phyloP scores from a whole-genome alignment of 2,113 vertebrate species.

The Syrmaticus mikado region DNA sequence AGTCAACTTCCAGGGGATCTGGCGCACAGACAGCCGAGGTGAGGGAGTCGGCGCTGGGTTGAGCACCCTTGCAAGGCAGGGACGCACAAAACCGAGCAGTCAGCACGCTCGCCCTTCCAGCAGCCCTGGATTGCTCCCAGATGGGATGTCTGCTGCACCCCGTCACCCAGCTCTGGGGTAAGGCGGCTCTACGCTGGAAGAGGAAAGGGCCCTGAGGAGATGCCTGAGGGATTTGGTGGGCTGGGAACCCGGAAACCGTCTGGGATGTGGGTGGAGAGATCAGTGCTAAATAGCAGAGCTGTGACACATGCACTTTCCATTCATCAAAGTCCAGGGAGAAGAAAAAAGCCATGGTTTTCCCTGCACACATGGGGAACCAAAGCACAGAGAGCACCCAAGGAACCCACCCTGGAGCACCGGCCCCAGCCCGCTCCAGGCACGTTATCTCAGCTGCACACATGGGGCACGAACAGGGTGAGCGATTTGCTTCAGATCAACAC shows the following conservation, averaged over 20 bases:
- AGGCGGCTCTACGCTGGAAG: conserved; percentile 67
- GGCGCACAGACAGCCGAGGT: conserved; percentile 56
- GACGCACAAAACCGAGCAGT: conserved; percentile 29
- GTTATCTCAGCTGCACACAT: neutral
- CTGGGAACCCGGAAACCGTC: conserved; percentile 81
- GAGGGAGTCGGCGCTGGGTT: conserved; percentile 45
- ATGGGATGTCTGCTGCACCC: conserved; percentile 64
- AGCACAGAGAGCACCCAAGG: conserved; percentile 43
- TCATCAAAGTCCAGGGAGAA: conserved; percentile 73
- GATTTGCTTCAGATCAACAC: conserved; percentile 43
- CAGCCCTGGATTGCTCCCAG: conserved; percentile 52
- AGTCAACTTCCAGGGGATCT: conserved; percentile 56
- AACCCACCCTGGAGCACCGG: neutral
- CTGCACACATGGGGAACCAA: conserved; percentile 61
- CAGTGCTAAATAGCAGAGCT: conserved; percentile 71
- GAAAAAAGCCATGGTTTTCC: conserved; percentile 27
- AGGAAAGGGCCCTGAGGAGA: conserved; percentile 77
- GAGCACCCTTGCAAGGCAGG: conserved; percentile 41
- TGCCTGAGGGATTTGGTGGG: conserved; percentile 76
- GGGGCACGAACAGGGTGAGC: conserved; percentile 7
- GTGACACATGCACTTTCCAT: conserved; percentile 71
- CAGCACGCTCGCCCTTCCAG: conserved; percentile 49
- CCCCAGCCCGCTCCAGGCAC: neutral
- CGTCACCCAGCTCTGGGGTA: conserved; percentile 56
- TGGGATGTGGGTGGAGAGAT: conserved; percentile 78